These are phyloP conservation scores for Hirundichthys speculiger DNA, from an alignment of 2,113 vertebrate species.

Conservation along the genomic window DNA sequence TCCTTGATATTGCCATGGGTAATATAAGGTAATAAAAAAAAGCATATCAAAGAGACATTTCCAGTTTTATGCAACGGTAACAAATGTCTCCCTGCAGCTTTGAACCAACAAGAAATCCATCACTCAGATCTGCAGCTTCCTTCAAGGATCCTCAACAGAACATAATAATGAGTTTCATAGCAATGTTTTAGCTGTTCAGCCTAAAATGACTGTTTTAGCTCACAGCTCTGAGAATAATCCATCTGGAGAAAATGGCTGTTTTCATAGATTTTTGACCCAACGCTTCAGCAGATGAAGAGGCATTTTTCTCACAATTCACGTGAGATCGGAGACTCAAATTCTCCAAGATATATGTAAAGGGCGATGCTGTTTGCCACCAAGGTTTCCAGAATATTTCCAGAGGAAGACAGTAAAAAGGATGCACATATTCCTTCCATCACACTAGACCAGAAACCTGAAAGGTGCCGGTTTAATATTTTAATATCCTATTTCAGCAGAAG, in stretches of 20 bases:
- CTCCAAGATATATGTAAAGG: background rate
- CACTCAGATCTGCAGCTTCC: background rate
- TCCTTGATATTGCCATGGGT: too few relatives aligned
- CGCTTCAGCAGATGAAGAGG: constrained; percentile 4
- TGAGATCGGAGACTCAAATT: background rate
- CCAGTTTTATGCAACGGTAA: background rate
- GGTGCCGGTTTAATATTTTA: constrained; percentile 2
- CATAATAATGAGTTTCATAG: background rate
- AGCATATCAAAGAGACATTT: background rate
- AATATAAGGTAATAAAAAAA: too few relatives aligned
- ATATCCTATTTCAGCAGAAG: background rate
- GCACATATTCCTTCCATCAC: background rate
- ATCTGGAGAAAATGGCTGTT: background rate
- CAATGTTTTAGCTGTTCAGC: background rate
- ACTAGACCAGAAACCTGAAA: background rate
- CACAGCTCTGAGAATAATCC: background rate
- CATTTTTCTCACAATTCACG: background rate
- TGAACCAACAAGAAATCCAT: background rate
- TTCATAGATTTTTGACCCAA: background rate
- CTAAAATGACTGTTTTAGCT: background rate
- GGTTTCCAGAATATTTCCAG: too few relatives aligned
- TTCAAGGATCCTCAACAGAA: background rate
- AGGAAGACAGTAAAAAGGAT: background rate
- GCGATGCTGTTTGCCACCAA: too few relatives aligned
- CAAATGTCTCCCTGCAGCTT: background rate